These are phyloP conservation scores for Apis florea DNA, from an alignment of 1,140 invertebrate species.

Conservation along the genomic window DNA sequence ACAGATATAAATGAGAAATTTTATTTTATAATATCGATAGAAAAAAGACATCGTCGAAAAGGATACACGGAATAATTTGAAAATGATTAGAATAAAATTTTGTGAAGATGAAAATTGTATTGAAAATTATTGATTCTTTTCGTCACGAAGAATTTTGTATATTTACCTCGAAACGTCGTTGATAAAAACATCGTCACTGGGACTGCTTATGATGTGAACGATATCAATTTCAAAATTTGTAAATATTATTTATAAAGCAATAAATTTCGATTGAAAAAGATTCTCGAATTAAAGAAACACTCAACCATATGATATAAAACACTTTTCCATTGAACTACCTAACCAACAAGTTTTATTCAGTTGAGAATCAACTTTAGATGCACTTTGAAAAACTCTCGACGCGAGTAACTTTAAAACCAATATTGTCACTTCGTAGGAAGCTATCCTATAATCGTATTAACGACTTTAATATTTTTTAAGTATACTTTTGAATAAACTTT, in stretches of 20 bases:
- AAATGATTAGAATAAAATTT: too few species aligned
- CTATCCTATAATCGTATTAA: neutral
- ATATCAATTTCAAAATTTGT: neutral
- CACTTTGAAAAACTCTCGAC: neutral
- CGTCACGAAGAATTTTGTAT: too few species aligned
- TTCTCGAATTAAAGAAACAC: neutral
- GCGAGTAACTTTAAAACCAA: conserved; percentile 17
- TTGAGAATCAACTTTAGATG: conserved; percentile 1
- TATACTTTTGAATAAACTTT: neutral
- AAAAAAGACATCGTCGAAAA: neutral
- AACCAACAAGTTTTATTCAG: neutral
- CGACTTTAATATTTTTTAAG: neutral
- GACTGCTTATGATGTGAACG: too few species aligned
- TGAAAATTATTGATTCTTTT: too few species aligned
- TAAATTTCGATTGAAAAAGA: neutral
- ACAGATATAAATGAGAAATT: neutral
- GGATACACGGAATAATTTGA: too few species aligned
- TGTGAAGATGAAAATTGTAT: too few species aligned
- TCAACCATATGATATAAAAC: too few species aligned
- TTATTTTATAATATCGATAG: neutral
- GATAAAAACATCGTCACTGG: too few species aligned
- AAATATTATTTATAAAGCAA: neutral
- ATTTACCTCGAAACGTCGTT: too few species aligned
- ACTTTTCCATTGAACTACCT: neutral
- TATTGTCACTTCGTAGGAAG: neutral